These are phyloP conservation scores for Palythoa grandiflora DNA, from an alignment of 92 coral and sea anemone genomes.

Conservation along the genomic window DNA sequence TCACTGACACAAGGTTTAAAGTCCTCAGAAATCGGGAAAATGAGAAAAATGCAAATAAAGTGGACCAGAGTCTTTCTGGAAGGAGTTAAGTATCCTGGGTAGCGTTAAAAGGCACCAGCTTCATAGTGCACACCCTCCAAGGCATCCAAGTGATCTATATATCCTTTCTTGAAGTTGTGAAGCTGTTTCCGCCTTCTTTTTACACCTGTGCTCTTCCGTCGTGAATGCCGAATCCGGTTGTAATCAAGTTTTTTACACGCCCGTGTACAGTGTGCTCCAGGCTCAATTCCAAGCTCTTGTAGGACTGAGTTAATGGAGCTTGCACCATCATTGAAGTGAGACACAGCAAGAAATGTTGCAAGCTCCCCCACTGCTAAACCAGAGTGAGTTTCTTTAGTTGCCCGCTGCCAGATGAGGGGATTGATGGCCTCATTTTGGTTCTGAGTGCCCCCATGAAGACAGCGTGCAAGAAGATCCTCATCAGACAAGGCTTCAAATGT, in stretches of 20 bases:
- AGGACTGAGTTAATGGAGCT: constrained; percentile 41
- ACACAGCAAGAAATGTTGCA: constrained; percentile 58
- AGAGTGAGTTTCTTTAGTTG: constrained; percentile 70
- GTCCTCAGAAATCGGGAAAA: constrained; percentile 39
- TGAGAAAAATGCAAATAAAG: constrained; percentile 46
- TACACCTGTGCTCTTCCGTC: constrained; percentile 45
- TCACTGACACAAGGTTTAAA: constrained; percentile 34
- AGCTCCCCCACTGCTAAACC: constrained; percentile 58
- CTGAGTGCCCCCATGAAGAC: constrained; percentile 70
- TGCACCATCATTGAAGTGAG: constrained; percentile 58
- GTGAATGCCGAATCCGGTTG: constrained; percentile 55
- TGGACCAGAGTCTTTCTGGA: constrained; percentile 10
- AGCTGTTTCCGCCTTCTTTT: constrained; percentile 54
- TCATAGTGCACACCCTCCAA: constrained; percentile 47
- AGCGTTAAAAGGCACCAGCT: constrained; percentile 47
- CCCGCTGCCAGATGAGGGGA: constrained; percentile 75
- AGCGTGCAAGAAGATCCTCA: constrained; percentile 37
- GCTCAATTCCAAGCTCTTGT: constrained; percentile 55
- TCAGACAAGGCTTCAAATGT: constrained; percentile 49
- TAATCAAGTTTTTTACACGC: constrained; percentile 49
- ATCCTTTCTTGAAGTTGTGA: constrained; percentile 48
- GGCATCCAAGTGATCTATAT: constrained; percentile 14
- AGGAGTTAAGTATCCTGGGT: constrained; percentile 19
- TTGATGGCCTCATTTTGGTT: constrained; percentile 80
- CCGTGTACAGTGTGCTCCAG: constrained; percentile 40